Evolutionary conservation across 2,113 vertebrate genomes (phyloP).

Genomic region (Melanotaenia duboulayi): DNA sequence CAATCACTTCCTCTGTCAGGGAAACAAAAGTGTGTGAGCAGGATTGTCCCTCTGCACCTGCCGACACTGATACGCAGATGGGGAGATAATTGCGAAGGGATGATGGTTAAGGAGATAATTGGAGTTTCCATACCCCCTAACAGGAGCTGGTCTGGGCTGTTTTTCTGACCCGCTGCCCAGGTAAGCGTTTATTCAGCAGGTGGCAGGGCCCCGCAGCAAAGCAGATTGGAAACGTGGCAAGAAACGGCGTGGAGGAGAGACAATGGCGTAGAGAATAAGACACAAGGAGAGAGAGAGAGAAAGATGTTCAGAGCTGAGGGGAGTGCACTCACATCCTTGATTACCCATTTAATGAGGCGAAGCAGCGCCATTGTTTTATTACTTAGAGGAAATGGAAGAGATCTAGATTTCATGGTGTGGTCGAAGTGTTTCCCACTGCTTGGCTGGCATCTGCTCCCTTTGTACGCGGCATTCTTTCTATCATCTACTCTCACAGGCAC

Average conservation of each 20-base stretch:
- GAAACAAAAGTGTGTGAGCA: constrained; percentile 44
- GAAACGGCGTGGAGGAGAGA: constrained; percentile 54
- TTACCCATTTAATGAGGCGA: constrained; percentile 81
- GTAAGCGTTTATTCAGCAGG: constrained; percentile 74
- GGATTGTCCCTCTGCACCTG: constrained; percentile 66
- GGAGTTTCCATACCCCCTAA: constrained; percentile 68
- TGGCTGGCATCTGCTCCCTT: constrained; percentile 75
- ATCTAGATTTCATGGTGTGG: constrained; percentile 72
- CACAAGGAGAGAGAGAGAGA: constrained; percentile 44
- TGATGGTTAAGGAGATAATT: constrained; percentile 77
- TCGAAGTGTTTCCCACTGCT: constrained; percentile 69
- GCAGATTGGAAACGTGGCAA: constrained; percentile 58
- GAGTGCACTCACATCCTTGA: constrained; percentile 75
- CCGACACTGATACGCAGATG: constrained; percentile 69
- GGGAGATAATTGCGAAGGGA: constrained; percentile 73
- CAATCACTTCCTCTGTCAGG: constrained; percentile 50
- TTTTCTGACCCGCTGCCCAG: constrained; percentile 73
- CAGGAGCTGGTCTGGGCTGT: constrained; percentile 64
- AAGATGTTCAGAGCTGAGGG: constrained; percentile 59
- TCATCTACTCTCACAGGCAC: constrained; percentile 65
- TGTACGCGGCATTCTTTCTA: constrained; percentile 55
- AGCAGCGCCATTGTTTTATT: constrained; percentile 73
- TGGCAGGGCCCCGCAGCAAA: constrained; percentile 36
- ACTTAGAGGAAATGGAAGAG: constrained; percentile 74
- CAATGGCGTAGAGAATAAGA: constrained; percentile 45